phyloP scores from a whole-genome alignment of 2,797 vertebrate genomes.

The Myotis pilosus region DNA sequence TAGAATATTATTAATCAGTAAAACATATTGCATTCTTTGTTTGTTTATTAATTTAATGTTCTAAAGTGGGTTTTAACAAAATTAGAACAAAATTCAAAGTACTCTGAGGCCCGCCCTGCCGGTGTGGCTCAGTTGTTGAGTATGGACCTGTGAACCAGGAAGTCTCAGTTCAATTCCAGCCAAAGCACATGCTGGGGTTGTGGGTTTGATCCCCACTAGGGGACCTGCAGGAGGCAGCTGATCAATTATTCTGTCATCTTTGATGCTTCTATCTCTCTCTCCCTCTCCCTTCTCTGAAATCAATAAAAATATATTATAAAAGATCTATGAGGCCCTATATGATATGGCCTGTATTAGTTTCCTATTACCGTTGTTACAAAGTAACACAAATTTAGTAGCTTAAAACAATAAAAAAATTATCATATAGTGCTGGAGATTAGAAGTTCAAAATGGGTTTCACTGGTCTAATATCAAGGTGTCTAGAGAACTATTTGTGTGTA shows the following conservation, averaged over 20 bases:
- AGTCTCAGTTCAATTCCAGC: too few relatives aligned
- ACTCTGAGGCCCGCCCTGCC: fast-evolving
- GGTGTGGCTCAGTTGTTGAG: too few relatives aligned
- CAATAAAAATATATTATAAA: too few relatives aligned
- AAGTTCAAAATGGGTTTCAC: background rate
- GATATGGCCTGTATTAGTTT: background rate
- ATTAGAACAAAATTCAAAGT: background rate
- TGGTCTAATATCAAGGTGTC: background rate
- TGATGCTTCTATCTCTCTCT: too few relatives aligned
- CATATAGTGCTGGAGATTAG: background rate
- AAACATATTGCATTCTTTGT: background rate
- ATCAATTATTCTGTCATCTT: too few relatives aligned
- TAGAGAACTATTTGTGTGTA: background rate
- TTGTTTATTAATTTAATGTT: background rate
- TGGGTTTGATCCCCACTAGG: too few relatives aligned
- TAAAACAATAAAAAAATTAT: background rate
- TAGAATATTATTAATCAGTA: background rate
- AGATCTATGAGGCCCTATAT: background rate
- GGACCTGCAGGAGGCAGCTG: too few relatives aligned
- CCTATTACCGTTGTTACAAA: background rate
- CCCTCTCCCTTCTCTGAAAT: too few relatives aligned
- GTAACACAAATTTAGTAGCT: background rate
- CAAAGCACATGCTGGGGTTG: too few relatives aligned
- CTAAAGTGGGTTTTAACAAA: background rate
- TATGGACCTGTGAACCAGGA: too few relatives aligned